A percentile compares a stretch with the other conserved stretches of the same genome.
Conservation (phyloP, 2,797 vertebrate species). For the Geotrypetes seraphini region DNA sequence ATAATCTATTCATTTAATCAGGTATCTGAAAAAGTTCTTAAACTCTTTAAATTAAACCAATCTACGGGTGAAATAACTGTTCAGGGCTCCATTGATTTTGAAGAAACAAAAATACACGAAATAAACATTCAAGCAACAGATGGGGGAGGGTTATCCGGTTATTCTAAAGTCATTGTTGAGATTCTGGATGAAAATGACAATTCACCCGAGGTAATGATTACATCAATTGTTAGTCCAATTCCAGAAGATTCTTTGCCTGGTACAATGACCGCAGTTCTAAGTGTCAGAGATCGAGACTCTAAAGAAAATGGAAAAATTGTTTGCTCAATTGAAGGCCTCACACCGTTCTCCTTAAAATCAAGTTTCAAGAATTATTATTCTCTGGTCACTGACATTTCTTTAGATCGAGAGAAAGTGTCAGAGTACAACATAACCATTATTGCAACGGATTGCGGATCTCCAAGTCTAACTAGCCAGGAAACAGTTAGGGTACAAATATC, state of each 20-base stretch:
- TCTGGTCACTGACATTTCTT: slow-evolving; percentile 30
- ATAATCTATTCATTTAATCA: slow-evolving; percentile 37
- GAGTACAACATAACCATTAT: slow-evolving; percentile 32
- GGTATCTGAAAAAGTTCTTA: slow-evolving; percentile 27
- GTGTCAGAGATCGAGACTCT: background rate
- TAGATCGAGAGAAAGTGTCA: slow-evolving; percentile 45
- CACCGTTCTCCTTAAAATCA: slow-evolving; percentile 37
- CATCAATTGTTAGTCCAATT: slow-evolving; percentile 23
- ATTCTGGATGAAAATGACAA: slow-evolving; percentile 41
- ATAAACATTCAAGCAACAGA: slow-evolving; percentile 35
- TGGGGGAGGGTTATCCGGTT: slow-evolving; percentile 30
- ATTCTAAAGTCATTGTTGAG: slow-evolving; percentile 36
- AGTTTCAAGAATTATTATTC: slow-evolving; percentile 42
- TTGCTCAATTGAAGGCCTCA: slow-evolving; percentile 8
- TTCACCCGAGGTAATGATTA: slow-evolving; percentile 11
- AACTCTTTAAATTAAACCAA: slow-evolving; percentile 28
- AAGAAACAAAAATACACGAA: slow-evolving; percentile 28
- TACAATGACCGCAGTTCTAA: slow-evolving; percentile 13
- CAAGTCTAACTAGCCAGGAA: slow-evolving; percentile 19
- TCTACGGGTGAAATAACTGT: slow-evolving; percentile 22
- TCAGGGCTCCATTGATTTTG: slow-evolving; percentile 31
- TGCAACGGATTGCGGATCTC: slow-evolving; percentile 32
- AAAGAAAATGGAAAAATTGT: slow-evolving; percentile 28
- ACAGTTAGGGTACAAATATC: slow-evolving; percentile 17
- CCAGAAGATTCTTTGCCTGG: slow-evolving; percentile 7